Evolutionary conservation across 2,888 invertebrate species (phyloP), one percentile per base, ranked within the genome.

Genomic region (Campoletis raptor): DNA sequence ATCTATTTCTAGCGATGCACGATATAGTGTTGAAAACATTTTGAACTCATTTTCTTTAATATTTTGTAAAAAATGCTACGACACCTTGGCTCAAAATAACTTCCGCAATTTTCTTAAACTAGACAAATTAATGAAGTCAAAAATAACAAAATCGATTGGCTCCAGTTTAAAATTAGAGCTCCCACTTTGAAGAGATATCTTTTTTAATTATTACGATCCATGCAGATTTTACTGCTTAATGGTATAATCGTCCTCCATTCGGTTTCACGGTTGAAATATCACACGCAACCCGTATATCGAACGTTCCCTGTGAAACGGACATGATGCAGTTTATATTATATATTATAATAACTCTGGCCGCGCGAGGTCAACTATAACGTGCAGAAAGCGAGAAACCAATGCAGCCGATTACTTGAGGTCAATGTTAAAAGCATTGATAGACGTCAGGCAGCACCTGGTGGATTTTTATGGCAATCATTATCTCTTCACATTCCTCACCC

Each of bases 381-480:
- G 85, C 69, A 72, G 82, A 69, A 64, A 85, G 81, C 52, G 61
- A 42, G 84, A 85, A 88, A 86, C 72, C 54, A 78, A 83, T 83
- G 81, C 78, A 61, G 85, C 88, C 84, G 88, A 81, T 89, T 82
- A 42, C 78, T 82, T 37, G 67, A 87, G 90, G 90, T 91, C 89
- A 91, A 90, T 89, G 89, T 87, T 88, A 88, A 87, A 81, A 77
- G 24, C 78, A 42, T 21, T 6, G 40, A 70, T 76, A 74, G 76
- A 87, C 84, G 85, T 87, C 77, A 36, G 89, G 88, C 80, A 15
- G 37, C 76, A 36, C 37, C 42, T 42, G 30, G 48, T 36, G 18
- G n/a, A 52, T 67, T 78, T 67, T 67, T 64, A 64, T 45, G 24
- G 45, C 64, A 61, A 64, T 45, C 37, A 30, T 30, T 79, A 42